Percentiles rank a stretch among this genome's conserved stretches.
phyloP scores from a whole-genome alignment of 2,113 vertebrate species.

The Manacus vitellinus region DNA sequence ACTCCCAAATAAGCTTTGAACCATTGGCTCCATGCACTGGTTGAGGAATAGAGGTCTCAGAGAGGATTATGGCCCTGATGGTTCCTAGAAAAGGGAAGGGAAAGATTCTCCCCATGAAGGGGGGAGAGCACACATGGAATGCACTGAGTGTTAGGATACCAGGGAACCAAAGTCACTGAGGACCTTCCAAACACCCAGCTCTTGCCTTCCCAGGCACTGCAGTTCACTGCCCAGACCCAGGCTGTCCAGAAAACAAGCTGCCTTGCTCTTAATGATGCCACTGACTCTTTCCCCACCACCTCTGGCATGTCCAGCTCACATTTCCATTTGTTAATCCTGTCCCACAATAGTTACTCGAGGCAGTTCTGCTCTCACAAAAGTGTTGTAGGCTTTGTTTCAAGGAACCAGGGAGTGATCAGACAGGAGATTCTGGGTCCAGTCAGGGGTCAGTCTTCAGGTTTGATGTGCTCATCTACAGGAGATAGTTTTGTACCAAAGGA shows the following conservation, averaged over 20 bases:
- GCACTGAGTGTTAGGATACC: background rate
- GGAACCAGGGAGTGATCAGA: background rate
- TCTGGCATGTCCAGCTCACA: background rate
- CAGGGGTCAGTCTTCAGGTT: background rate
- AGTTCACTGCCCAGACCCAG: background rate
- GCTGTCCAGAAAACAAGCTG: background rate
- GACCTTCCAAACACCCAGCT: no score
- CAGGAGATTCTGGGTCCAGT: background rate
- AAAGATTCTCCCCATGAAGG: background rate
- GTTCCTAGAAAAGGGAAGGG: background rate
- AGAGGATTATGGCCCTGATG: background rate
- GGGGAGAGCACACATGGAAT: background rate
- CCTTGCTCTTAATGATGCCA: background rate
- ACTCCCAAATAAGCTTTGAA: background rate
- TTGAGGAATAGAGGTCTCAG: background rate
- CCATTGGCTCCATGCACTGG: background rate
- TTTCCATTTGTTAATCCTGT: background rate
- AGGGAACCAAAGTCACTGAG: background rate
- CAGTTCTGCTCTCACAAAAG: background rate
- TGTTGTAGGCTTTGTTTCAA: background rate
- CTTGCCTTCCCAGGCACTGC: background rate
- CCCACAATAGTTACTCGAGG: fast-evolving
- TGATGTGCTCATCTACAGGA: background rate
- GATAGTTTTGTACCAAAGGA: background rate
- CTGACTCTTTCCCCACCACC: background rate